phyloP scores from a whole-genome alignment of 1,140 invertebrate species.

The Neelides sp. region DNA sequence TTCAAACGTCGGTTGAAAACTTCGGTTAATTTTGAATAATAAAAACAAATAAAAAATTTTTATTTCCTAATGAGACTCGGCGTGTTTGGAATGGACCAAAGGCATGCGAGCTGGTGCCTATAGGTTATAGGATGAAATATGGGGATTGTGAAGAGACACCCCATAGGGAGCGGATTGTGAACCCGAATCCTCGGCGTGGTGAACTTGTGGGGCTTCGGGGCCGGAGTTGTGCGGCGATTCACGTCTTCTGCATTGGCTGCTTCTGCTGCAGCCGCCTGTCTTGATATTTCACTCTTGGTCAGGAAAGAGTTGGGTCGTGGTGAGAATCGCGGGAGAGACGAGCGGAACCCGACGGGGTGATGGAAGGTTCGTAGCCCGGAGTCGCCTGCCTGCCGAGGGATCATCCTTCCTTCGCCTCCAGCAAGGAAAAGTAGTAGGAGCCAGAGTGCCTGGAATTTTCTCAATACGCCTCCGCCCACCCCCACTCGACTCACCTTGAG shows the following conservation, averaged over 20 bases:
- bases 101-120: constrained; percentile 20
- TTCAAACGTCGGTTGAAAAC: too few species aligned
- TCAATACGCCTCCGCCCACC: too few species aligned
- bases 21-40: too few species aligned
- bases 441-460: too few species aligned
- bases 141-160: constrained; percentile 18
- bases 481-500: too few species aligned
- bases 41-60: too few species aligned
- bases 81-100: constrained; percentile 17
- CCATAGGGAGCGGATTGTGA: constrained; percentile 21
- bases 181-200: constrained; percentile 1
- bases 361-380: too few species aligned
- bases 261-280: not conserved
- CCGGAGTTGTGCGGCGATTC: not conserved
- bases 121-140: constrained; percentile 16
- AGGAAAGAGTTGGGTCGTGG: not conserved
- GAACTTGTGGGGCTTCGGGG: not conserved
- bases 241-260: not conserved
- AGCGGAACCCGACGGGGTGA: not conserved
- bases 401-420: too few species aligned
- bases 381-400: too few species aligned
- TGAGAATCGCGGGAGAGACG: constrained; percentile 13
- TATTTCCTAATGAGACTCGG: constrained; percentile 16
- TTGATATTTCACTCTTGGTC: not conserved
- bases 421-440: too few species aligned